phyloP scores from a whole-genome alignment of 2,888 invertebrate species.

The Ectobius pallidus region DNA sequence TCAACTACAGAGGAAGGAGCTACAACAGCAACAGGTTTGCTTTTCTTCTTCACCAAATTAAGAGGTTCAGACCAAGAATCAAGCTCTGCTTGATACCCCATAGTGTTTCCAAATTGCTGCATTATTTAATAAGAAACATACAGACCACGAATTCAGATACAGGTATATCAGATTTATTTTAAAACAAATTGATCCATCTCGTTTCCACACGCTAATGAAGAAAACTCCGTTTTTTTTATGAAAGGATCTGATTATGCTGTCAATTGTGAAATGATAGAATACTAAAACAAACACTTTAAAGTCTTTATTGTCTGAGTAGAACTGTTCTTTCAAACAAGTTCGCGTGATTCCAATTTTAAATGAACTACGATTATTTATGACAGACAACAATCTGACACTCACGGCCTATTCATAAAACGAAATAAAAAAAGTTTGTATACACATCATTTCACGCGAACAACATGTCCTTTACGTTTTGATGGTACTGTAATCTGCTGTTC shows the following conservation, averaged over 20 bases:
- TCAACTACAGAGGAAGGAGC: slow-evolving; percentile 56
- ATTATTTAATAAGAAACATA: not conserved
- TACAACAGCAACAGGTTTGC: slow-evolving; percentile 61
- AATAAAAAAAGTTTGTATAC: not conserved
- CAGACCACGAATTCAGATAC: no score
- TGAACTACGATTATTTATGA: slow-evolving; percentile 24
- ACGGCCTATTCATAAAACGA: not conserved
- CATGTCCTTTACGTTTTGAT: not conserved
- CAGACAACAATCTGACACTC: slow-evolving; percentile 20
- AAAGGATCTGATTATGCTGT: no score
- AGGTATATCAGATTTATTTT: no score
- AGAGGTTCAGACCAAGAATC: slow-evolving; percentile 53
- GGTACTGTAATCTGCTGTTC: not conserved
- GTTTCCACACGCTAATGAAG: no score
- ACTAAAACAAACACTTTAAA: no score
- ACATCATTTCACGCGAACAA: slow-evolving; percentile 23
- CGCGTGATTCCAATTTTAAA: slow-evolving; percentile 1
- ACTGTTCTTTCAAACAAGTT: no score
- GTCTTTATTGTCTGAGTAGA: no score
- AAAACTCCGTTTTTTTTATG: no score
- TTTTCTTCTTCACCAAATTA: slow-evolving; percentile 61
- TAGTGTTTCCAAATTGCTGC: slow-evolving; percentile 8
- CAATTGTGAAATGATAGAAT: no score
- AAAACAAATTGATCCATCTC: no score
- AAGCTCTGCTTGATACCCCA: slow-evolving; percentile 32